phyloP scores from a whole-genome alignment of 2,888 invertebrate species.

The Malthinus flaveolus region DNA sequence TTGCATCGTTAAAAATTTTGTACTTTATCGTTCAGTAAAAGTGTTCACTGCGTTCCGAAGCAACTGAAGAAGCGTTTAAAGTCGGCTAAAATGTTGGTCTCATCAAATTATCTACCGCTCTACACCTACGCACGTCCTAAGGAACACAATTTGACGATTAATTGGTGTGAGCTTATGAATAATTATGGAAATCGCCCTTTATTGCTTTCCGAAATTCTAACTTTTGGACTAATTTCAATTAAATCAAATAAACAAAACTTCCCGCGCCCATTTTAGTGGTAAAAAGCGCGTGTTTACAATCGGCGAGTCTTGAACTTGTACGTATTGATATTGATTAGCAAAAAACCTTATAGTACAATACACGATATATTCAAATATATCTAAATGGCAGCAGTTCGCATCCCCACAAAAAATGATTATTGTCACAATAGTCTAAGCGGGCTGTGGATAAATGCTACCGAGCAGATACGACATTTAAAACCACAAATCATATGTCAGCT shows the following conservation, averaged over 20 bases:
- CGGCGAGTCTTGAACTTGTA: conserved; percentile 9
- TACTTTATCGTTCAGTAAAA: too few species aligned
- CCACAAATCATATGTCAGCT: conserved; percentile 52
- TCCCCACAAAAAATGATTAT: conserved; percentile 43
- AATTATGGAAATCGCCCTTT: too few species aligned
- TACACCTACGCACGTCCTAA: too few species aligned
- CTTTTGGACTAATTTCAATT: too few species aligned
- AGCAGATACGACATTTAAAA: conserved; percentile 42
- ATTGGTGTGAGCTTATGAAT: too few species aligned
- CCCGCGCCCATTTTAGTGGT: too few species aligned
- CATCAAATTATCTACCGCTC: too few species aligned
- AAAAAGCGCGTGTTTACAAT: not conserved
- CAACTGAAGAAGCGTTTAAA: not conserved
- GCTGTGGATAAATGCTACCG: conserved; percentile 44
- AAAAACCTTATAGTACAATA: conserved; percentile 19
- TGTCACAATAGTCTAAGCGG: conserved; percentile 48
- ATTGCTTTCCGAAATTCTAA: too few species aligned
- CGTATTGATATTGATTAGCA: conserved; percentile 28
- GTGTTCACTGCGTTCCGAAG: too few species aligned
- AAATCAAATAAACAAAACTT: too few species aligned
- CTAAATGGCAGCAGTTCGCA: conserved; percentile 33
- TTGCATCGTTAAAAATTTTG: too few species aligned
- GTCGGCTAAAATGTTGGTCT: not conserved
- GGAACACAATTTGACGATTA: too few species aligned
- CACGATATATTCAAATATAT: conserved; percentile 37